Conservation (phyloP, 1,140 invertebrate genomes). For the Lucilia sericata region DNA sequence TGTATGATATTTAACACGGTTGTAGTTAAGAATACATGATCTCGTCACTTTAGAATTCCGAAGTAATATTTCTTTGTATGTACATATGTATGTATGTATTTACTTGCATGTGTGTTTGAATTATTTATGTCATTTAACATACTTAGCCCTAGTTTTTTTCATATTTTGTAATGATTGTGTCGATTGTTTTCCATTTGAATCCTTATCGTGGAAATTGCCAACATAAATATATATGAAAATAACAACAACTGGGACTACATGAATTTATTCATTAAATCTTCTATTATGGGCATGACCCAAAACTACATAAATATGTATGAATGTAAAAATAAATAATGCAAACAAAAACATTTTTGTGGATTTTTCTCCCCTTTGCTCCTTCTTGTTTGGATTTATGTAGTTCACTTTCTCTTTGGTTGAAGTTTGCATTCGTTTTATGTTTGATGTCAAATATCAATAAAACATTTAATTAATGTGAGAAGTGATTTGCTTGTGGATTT, state of each 20-base stretch:
- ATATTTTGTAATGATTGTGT: neutral
- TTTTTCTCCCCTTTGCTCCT: neutral
- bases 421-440: neutral
- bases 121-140: neutral
- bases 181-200: neutral
- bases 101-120: too few relatives aligned
- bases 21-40: too few relatives aligned
- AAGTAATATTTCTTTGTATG: too few relatives aligned
- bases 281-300: neutral
- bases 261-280: neutral
- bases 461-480: constrained; percentile 7
- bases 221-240: too few relatives aligned
- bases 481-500: neutral
- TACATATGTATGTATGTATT: too few relatives aligned
- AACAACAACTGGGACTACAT: neutral
- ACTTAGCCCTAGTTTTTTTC: neutral
- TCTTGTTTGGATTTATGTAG: neutral
- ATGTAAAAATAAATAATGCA: too few relatives aligned
- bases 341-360: too few relatives aligned
- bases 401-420: neutral
- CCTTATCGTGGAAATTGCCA: neutral
- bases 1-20: too few relatives aligned
- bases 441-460: neutral
- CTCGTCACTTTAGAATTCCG: too few relatives aligned
- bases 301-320: neutral